phyloP scores from a whole-genome alignment of 2,888 invertebrate species.

The Eristalis arbustorum region DNA sequence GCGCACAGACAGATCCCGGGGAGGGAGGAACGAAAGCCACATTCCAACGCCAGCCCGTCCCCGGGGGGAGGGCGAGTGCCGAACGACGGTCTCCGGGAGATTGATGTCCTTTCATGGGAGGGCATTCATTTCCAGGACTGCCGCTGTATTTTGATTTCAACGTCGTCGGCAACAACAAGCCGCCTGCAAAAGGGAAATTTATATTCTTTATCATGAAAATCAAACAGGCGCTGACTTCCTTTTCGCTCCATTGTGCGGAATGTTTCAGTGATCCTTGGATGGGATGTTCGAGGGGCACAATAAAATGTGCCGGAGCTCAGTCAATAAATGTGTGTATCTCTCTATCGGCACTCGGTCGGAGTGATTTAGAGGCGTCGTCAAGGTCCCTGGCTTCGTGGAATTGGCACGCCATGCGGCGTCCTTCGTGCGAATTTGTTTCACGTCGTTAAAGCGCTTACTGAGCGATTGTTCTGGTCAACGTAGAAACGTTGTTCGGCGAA shows the following conservation, averaged over 20 bases:
- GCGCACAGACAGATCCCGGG: background rate
- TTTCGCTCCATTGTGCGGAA: background rate
- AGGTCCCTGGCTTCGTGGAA: background rate
- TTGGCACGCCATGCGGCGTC: background rate
- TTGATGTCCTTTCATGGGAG: background rate
- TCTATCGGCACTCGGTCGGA: background rate
- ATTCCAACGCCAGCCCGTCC: background rate
- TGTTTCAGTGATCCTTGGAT: background rate
- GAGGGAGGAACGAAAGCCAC: background rate
- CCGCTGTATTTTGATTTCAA: background rate
- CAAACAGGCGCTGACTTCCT: background rate
- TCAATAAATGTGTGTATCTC: background rate
- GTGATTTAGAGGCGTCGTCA: background rate
- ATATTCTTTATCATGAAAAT: conserved; percentile 4
- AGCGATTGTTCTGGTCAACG: background rate
- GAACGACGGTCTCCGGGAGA: background rate
- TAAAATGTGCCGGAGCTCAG: background rate
- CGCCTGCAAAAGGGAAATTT: conserved; percentile 3
- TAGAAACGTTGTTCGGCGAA: no score
- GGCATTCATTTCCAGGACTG: background rate
- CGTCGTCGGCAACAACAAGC: background rate
- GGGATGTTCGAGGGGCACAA: background rate
- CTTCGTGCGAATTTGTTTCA: no score
- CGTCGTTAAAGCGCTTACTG: background rate
- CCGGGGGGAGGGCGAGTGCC: background rate